Evolutionary conservation across 2,797 vertebrate genomes (phyloP), one percentile per base, ranked within the genome.

Genomic region (Orestias chungarensis): DNA sequence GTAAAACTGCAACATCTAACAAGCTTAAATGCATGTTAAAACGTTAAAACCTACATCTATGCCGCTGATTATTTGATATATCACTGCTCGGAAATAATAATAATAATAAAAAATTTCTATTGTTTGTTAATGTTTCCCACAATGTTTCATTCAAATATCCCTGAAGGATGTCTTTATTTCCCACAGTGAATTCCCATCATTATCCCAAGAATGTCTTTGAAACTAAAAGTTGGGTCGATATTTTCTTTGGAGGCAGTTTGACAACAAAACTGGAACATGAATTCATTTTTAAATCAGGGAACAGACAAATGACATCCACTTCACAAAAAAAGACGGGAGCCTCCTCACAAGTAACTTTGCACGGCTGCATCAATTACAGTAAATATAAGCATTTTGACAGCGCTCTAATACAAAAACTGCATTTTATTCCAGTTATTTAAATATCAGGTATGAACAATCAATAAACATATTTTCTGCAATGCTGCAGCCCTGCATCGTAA

Each of bases 171-270:
- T 3, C 9, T 59, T 35, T 59, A 35, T 20, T 59, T 59, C 35
- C n/a, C 17, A 59, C 55, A 57, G 20, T 33, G 20, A 57, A 33
- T 20, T 33, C 29, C 54, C 5, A 55, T 35, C 18, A 23, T 6
- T 29, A 57, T 18, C 50, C 25, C 50, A 4, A 27, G 27, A 57
- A 33, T 57, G 54, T 57, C 6, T 33, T 33, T 33, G n/a, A 57
- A 33, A 57, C 17, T 29, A 31, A 31, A 31, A 23, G 2, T 68
- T 72, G 54, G 27, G 65, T 25, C 10, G 49, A 69, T 71, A 52
- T 76, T 57, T 50, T 29, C 38, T 61, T 76, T 1, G 20, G 64
- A 38, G 42, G 64, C 64, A 47, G 40, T 47, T 67, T 74, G 9
- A 71, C 15, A 75, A 52, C 25, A 72, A 73, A 68, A 35, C 29